Evolutionary conservation across 2,888 invertebrate species (phyloP).

Genomic region (Amphimallon solstitiale): DNA sequence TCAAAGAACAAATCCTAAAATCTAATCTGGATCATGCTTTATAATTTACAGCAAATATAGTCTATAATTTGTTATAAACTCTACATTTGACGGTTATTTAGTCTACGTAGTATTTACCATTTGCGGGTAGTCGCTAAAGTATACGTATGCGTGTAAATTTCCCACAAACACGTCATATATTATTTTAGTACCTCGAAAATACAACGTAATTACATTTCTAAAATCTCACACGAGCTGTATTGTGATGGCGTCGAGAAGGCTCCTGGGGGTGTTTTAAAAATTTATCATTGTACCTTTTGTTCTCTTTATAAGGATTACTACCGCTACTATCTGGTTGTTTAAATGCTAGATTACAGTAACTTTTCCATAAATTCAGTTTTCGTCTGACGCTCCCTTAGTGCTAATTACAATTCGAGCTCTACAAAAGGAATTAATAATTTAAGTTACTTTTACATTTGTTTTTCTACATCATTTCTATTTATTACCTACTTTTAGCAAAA

Average conservation of each 20-base stretch:
- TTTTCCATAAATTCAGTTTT: conserved; percentile 11
- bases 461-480: no score
- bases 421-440: neutral
- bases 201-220: conserved; percentile 6
- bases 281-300: conserved; percentile 15
- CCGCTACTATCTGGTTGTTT: conserved; percentile 13
- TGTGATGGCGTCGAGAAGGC: neutral
- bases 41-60: no score
- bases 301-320: conserved; percentile 24
- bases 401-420: conserved; percentile 8
- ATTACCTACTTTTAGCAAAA: no score
- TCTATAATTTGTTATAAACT: no score
- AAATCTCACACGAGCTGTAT: conserved; percentile 2
- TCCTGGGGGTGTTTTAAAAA: conserved; percentile 27
- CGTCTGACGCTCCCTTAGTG: conserved; percentile 11
- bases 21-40: no score
- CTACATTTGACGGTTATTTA: no score
- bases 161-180: no score
- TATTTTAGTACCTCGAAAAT: neutral
- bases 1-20: no score
- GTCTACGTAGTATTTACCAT: no score
- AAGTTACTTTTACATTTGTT: no score
- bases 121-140: no score
- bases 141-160: no score
- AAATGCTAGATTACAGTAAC: conserved; percentile 19